A percentile compares a stretch with the other conserved stretches of the same genome.
Conservation (phyloP, 2,888 invertebrate species). For the Horisme vitalbata region DNA sequence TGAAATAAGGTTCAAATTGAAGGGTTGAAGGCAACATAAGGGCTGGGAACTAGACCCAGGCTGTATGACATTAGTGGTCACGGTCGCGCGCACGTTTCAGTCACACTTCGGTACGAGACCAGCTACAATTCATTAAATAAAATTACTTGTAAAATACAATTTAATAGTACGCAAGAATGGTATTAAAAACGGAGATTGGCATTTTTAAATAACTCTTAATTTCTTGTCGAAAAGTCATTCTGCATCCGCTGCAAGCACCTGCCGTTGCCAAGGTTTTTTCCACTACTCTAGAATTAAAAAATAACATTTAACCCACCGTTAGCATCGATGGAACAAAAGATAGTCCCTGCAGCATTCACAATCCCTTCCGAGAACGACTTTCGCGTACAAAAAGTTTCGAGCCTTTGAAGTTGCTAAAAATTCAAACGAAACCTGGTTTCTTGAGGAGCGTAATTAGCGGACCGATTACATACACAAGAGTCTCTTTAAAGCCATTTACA, state of each 20-base stretch:
- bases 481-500: conserved; percentile 50
- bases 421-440: conserved; percentile 38
- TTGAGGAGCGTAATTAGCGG: conserved; percentile 51
- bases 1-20: conserved; percentile 23
- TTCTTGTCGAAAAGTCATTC: conserved; percentile 39
- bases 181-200: conserved; percentile 35
- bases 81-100: conserved; percentile 51
- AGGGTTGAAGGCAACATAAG: conserved; percentile 8
- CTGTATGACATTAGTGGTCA: conserved; percentile 46
- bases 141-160: conserved; percentile 16
- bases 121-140: conserved; percentile 16
- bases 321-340: conserved; percentile 25
- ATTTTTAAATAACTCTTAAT: conserved; percentile 40
- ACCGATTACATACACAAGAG: conserved; percentile 44
- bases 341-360: conserved; percentile 26
- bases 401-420: conserved; percentile 22
- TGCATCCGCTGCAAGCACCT: conserved; percentile 65
- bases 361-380: conserved; percentile 39
- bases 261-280: conserved; percentile 54
- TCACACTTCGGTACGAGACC: conserved; percentile 40
- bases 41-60: background rate
- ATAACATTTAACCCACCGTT: conserved; percentile 21
- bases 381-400: conserved; percentile 27
- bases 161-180: conserved; percentile 16
- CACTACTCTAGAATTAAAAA: conserved; percentile 35